Conservation (phyloP, 2,888 invertebrate species). For the Caenorhabditis imperialis region DNA sequence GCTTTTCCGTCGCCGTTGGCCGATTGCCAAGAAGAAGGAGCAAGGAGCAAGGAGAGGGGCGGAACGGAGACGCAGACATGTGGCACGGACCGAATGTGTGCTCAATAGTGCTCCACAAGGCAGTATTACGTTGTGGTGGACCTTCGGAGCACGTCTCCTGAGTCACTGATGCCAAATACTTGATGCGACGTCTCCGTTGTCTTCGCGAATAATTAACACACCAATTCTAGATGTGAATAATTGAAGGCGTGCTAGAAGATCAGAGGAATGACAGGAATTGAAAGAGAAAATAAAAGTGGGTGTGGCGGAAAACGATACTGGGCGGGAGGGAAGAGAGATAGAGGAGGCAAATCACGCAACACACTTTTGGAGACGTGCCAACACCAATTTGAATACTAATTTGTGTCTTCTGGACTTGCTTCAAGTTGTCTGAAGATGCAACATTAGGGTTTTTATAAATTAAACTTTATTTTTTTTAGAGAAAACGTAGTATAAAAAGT, state of each 20-base stretch:
- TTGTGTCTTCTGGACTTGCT: no score
- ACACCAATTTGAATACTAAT: constrained; percentile 48
- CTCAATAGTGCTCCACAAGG: constrained; percentile 9
- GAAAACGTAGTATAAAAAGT: constrained; percentile 7
- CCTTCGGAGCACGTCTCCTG: constrained; percentile 5
- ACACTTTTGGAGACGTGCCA: constrained; percentile 23
- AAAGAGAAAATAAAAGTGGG: constrained; percentile 15
- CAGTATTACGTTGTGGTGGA: constrained; percentile 12
- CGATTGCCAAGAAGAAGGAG: constrained; percentile 17
- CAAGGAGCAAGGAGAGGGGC: neutral
- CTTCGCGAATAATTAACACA: neutral
- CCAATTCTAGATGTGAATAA: neutral
- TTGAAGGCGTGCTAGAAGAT: neutral
- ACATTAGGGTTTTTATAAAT: constrained; percentile 1
- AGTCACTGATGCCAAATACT: constrained; percentile 5
- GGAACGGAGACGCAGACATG: constrained; percentile 1
- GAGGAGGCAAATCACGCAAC: constrained; percentile 3
- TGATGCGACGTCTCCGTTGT: neutral
- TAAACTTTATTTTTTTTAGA: neutral
- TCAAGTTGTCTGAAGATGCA: no score
- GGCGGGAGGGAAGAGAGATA: constrained; percentile 1
- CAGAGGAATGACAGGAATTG: constrained; percentile 10
- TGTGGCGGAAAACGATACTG: constrained; percentile 15
- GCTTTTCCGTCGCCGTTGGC: constrained; percentile 24
- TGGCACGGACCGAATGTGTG: constrained; percentile 6